phyloP scores from a whole-genome alignment of 2,113 vertebrate genomes.

The Vombatus ursinus region DNA sequence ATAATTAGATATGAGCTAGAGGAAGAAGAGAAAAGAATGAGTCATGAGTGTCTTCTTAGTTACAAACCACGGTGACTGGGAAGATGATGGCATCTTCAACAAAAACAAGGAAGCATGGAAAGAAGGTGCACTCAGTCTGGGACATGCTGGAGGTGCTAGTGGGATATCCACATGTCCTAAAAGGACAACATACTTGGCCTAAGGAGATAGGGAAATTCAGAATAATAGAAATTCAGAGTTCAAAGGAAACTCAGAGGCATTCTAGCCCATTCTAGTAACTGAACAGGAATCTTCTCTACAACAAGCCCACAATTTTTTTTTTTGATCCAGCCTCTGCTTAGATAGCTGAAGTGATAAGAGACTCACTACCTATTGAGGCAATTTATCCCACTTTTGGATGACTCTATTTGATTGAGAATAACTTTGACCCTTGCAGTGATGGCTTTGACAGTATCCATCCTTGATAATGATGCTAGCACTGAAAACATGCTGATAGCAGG shows the following conservation, averaged over 20 bases:
- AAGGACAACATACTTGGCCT: background rate
- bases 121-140: background rate
- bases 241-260: background rate
- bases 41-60: background rate
- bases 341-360: background rate
- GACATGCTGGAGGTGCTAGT: background rate
- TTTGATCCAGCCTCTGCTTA: background rate
- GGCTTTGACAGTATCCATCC: background rate
- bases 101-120: background rate
- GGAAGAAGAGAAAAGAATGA: background rate
- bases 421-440: background rate
- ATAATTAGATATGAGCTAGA: background rate
- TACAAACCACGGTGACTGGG: background rate
- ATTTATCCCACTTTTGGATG: background rate
- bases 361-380: background rate
- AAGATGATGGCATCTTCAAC: background rate
- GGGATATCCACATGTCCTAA: background rate
- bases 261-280: background rate
- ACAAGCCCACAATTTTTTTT: background rate
- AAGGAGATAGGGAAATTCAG: background rate
- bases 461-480: background rate
- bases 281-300: background rate
- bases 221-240: background rate
- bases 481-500: background rate
- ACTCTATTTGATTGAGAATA: background rate